Percentiles rank a stretch among this genome's conserved stretches.
phyloP scores from a whole-genome alignment of 2,113 vertebrate genomes.

The Lepus americanus region DNA sequence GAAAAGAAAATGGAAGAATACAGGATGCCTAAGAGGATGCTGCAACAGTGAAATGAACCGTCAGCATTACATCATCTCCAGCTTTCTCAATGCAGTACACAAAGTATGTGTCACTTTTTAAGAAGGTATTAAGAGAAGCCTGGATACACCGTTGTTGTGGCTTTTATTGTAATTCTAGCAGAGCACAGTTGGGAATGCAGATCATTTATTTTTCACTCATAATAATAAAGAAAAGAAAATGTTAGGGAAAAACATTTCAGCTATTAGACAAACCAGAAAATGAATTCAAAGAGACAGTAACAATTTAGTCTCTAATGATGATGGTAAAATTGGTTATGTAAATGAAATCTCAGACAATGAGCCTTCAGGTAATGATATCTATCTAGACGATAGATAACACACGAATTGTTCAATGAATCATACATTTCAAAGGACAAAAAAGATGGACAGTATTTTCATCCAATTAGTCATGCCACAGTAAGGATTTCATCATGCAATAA shows the following conservation, averaged over 20 bases:
- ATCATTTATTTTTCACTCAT: slow-evolving; percentile 24
- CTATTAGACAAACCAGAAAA: slow-evolving; percentile 24
- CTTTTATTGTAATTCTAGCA: not conserved
- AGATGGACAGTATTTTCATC: slow-evolving; percentile 3
- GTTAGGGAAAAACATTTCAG: not conserved
- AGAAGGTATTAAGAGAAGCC: slow-evolving; percentile 3
- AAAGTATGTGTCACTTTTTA: slow-evolving; percentile 14
- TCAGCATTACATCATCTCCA: not conserved
- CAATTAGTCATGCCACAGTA: not conserved
- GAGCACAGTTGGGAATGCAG: not conserved
- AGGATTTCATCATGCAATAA: slow-evolving; percentile 36
- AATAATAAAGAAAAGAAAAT: slow-evolving; percentile 41
- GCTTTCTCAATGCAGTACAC: not conserved
- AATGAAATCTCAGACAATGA: slow-evolving; percentile 27
- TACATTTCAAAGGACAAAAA: slow-evolving; percentile 30
- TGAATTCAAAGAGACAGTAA: slow-evolving; percentile 8
- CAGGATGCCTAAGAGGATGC: not conserved
- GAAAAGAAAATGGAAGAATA: slow-evolving; percentile 45
- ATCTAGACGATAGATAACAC: slow-evolving; percentile 6
- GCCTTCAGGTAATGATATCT: not conserved
- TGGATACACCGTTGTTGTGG: not conserved
- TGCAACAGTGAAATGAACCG: not conserved
- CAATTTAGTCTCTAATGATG: not conserved
- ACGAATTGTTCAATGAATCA: slow-evolving; percentile 28
- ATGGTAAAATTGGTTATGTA: slow-evolving; percentile 9